These are phyloP conservation scores for Galago senegalensis DNA, from an alignment of 2,797 vertebrate species.

Conservation along the genomic window DNA sequence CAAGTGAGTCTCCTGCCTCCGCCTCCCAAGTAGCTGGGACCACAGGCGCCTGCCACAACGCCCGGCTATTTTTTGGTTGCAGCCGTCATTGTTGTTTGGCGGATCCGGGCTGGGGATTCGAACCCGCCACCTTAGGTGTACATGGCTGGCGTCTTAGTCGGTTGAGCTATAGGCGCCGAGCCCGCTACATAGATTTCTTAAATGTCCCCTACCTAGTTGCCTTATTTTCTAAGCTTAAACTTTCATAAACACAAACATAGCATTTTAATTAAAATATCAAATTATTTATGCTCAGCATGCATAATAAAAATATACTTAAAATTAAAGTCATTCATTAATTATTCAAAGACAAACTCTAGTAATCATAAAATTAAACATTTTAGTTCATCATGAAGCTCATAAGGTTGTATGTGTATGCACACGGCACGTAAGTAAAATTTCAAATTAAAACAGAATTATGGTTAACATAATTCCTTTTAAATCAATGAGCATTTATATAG, in stretches of 20 bases:
- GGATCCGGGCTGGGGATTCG: too few species aligned
- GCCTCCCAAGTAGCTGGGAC: too few species aligned
- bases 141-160: too few species aligned
- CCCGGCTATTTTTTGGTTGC: too few species aligned
- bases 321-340: slow-evolving; percentile 32
- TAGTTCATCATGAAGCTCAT: slow-evolving; percentile 18
- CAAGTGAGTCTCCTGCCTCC: too few species aligned
- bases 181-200: neutral
- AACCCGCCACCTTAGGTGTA: too few species aligned
- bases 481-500: neutral
- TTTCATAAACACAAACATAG: slow-evolving; percentile 28
- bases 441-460: neutral
- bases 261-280: slow-evolving; percentile 45
- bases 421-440: neutral
- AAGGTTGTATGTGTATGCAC: neutral
- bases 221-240: slow-evolving; percentile 37
- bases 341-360: slow-evolving; percentile 45
- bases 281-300: slow-evolving; percentile 21
- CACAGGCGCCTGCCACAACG: too few species aligned
- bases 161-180: too few species aligned
- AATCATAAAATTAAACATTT: slow-evolving; percentile 16
- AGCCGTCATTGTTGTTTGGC: too few species aligned
- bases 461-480: slow-evolving; percentile 2
- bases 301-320: slow-evolving; percentile 37
- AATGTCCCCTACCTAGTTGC: neutral